These are phyloP conservation scores for Orcinus orca DNA, from an alignment of 2,113 vertebrate species.

Conservation along the genomic window DNA sequence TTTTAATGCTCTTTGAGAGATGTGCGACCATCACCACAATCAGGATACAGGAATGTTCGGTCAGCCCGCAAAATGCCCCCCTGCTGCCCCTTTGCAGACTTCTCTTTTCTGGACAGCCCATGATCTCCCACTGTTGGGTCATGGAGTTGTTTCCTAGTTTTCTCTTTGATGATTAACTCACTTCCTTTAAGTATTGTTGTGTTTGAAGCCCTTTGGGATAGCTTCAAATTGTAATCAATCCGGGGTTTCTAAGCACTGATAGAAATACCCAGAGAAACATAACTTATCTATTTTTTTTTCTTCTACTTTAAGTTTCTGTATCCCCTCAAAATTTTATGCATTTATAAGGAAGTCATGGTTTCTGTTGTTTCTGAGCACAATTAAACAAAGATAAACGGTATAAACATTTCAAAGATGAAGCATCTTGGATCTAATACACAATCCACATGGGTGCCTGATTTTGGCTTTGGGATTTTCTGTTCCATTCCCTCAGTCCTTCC, in stretches of 20 bases:
- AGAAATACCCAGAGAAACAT: background rate
- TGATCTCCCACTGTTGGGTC: background rate
- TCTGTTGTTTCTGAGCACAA: background rate
- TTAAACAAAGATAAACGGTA: background rate
- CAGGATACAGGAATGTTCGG: background rate
- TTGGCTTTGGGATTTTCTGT: background rate
- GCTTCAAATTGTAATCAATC: background rate
- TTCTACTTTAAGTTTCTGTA: background rate
- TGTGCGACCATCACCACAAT: background rate
- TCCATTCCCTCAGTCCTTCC: background rate
- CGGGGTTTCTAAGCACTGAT: background rate
- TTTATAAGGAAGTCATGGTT: background rate
- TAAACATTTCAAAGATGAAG: background rate
- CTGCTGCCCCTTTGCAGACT: background rate
- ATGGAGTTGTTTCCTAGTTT: background rate
- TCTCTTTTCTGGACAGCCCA: background rate
- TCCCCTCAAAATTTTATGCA: background rate
- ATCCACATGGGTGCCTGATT: background rate
- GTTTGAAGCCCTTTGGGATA: conserved; percentile 17
- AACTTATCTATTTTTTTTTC: background rate
- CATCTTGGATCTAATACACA: background rate
- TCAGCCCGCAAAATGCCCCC: background rate
- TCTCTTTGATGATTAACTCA: conserved; percentile 32
- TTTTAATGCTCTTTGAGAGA: background rate
- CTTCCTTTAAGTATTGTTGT: background rate